phyloP scores from a whole-genome alignment of 2,113 vertebrate species.

The Typhlomys cinereus region DNA sequence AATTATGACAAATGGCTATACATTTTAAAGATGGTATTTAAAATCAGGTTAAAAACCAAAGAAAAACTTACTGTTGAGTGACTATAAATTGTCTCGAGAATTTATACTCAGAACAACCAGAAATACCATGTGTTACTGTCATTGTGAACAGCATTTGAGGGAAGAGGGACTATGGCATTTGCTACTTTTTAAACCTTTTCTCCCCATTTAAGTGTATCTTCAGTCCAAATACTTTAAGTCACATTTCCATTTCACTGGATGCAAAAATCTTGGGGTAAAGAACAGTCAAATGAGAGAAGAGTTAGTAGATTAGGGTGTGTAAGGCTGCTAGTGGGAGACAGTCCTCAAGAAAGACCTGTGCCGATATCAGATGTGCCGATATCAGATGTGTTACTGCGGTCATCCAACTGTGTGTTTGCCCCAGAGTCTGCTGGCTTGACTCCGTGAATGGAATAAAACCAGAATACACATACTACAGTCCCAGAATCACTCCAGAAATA shows the following conservation, averaged over 20 bases:
- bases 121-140: not conserved
- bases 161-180: not conserved
- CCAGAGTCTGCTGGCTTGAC: not conserved
- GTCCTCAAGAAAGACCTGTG: not conserved
- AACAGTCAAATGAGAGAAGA: not conserved
- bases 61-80: not conserved
- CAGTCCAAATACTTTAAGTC: not conserved
- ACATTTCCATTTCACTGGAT: not conserved
- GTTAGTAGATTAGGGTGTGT: not conserved
- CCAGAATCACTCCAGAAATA: not conserved
- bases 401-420: not conserved
- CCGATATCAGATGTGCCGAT: too few species aligned
- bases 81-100: not conserved
- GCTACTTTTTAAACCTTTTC: not conserved
- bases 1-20: too few species aligned
- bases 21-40: not conserved
- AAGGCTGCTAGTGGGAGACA: not conserved
- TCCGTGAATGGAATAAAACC: not conserved
- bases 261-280: not conserved
- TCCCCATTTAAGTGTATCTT: not conserved
- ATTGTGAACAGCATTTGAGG: not conserved
- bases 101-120: not conserved
- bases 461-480: not conserved
- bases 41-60: constrained; percentile 12
- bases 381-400: not conserved